These are phyloP conservation scores for Chloroceryle inda DNA, from an alignment of 2,797 vertebrate species.

Conservation along the genomic window DNA sequence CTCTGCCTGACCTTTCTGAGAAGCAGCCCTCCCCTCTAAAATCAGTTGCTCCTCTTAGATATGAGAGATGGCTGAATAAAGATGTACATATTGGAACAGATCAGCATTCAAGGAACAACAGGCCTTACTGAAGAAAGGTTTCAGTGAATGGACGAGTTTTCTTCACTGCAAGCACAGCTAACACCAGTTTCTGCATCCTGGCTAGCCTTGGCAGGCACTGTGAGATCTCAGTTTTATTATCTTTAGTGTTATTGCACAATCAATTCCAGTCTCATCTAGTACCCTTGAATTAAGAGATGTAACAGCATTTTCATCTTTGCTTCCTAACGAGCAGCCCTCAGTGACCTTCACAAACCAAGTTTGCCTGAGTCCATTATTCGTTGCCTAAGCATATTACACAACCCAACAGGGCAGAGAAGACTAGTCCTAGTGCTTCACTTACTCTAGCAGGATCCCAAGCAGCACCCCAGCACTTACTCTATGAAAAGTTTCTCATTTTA, in stretches of 20 bases:
- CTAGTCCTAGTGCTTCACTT: background rate
- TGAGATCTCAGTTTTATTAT: background rate
- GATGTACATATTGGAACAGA: rapidly evolving
- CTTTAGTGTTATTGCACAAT: background rate
- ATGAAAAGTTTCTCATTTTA: background rate
- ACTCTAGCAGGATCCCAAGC: background rate
- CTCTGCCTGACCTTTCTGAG: background rate
- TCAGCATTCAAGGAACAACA: background rate
- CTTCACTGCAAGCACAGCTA: background rate
- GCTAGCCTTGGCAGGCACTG: background rate
- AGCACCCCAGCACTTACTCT: background rate
- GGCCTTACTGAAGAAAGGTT: too few relatives aligned
- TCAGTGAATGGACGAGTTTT: background rate
- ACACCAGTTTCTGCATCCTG: background rate
- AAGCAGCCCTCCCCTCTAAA: background rate
- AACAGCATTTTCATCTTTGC: background rate
- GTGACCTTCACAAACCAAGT: rapidly evolving
- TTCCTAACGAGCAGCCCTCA: background rate
- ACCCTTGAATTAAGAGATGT: background rate
- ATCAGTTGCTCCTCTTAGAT: background rate
- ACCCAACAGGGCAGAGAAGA: background rate
- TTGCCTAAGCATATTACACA: background rate
- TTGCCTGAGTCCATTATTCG: rapidly evolving
- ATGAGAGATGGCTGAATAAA: background rate
- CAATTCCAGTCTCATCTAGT: background rate